Base-by-base conservation (phyloP, 2,888 invertebrate species). In the Brachypterus glaber region DNA sequence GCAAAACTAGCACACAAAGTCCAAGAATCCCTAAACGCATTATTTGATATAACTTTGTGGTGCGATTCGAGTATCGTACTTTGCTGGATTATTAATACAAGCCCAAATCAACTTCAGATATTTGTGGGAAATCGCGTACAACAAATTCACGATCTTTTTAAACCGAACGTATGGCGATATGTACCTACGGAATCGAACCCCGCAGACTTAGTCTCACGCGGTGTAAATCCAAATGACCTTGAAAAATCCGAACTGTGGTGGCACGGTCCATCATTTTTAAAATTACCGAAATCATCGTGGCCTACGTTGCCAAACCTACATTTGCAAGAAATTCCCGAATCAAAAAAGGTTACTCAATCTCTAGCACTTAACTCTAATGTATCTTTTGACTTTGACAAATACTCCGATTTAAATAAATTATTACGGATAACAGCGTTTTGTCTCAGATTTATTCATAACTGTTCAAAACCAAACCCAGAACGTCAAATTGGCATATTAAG, bases 111-210 rank as follows among this genome's bases (percentile, higher is more conserved):
- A 5, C 32, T 26, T 14, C 37, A 37, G 14, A 43, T 35, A 2
- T 45, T 45, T 39, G 35, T 41, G 9, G 43, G 34, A 12, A 45
- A 45, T 30, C 29, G 45, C 11, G 33, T 45, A 1, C 34, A 39
- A n/a, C 29, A 39, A 24, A 41, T 45, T 14, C 45, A 45, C 16
- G 14, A 14, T 13, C 16, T 35, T 12, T 30, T 14, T 26, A 29
- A 30, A 17, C 15, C 29, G 13, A 24, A 17, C 4, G 27, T 40
- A 4, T 43, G 43, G 43, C 17, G 21, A 11, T 29, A 46, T 33
- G 33, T 44, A n/a, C 21, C 29, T 18, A 37, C 40, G 8, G 39
- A 29, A 7, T 29, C 40, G 14, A 45, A 45, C 17, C 40, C 41
- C 13, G 45, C 45, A 12, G 45, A 45, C 33, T 17, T 35, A 13